Base-by-base conservation (phyloP, 2,797 vertebrate genomes). In the Enteromius trimaculatus region DNA sequence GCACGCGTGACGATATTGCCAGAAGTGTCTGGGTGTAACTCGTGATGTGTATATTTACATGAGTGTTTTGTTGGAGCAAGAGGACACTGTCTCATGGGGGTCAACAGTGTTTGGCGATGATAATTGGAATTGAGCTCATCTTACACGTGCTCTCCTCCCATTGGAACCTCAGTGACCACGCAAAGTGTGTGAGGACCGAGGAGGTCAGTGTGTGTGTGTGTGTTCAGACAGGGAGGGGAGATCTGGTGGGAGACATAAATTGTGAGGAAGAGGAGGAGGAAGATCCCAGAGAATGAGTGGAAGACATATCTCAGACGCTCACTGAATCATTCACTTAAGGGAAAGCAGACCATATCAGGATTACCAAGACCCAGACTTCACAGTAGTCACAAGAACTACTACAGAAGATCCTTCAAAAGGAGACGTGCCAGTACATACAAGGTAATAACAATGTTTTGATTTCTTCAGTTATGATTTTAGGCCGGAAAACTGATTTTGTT, bases 61-160 rank as follows among this genome's bases (percentile, higher is more conserved):
- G 47, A 64, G 77, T 68, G 76, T 71, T 62, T 31, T 17, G 26
- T 34, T 37, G 58, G 10, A 34, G 4, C 78, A 13, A 69, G 23
- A 14, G 47, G 42, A 77, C 21, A 6, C 14, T 16, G 14, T 85
- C 60, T 58, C 19, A 31, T 42, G 76, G 70, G 79, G 83, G 71
- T 90, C 85, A 76, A 26, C 3, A 17, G 68, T 93, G 90, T 95
- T 94, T 95, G 92, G 85, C 89, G 83, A 83, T 86, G 90, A 90
- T 94, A 93, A 94, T 94, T 92, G 90, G 89, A 91, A 88, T 29
- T 74, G 78, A 80, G 84, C 78, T 21, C 72, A 86, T 88, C 47
- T 53, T 88, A 71, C 85, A 70, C 86, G 86, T 51, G 58, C 89
- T 69, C 39, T 49, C 82, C 85, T 85, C 68, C 71, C 62, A 81